Base-by-base conservation (phyloP, 2,888 invertebrate genomes). In the Nipponacmea schrenckii region DNA sequence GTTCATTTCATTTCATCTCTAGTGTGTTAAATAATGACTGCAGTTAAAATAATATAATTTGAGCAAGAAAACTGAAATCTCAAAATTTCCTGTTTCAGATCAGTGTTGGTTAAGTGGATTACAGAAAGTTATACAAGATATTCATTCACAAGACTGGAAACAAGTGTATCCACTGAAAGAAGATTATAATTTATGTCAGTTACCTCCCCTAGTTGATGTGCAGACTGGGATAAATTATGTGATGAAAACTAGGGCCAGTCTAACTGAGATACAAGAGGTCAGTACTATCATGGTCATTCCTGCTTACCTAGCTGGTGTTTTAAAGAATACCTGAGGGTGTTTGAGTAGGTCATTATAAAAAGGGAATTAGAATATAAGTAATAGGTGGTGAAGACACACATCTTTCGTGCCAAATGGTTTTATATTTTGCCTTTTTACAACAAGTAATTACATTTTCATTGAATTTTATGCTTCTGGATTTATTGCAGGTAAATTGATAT, bases 251-350 rank as follows among this genome's bases (percentile, higher is more conserved):
- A 73, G 79, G 56, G 80, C 81, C 8, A 79, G 81, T 72, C 80
- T 87, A 15, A 78, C 79, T 39, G 81, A 81, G 15, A 74, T 81
- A 70, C 86, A 87, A 66, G 87, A 88, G 85, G 88, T 87, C 64
- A 64, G 75, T 56, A 46, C 8, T n/a, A n/a, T n/a, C n/a, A n/a
- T n/a, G n/a, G n/a, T n/a, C n/a, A n/a, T n/a, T n/a, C n/a, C 20
- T 12, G 67, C 20, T n/a, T n/a, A n/a, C 48, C 15, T 20, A 46
- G 46, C 48, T 17, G 24, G 14, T 5, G n/a, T 31, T 64, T 64
- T n/a, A 27, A 64, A 39, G 27, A 26, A 7, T 24, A 20, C 31
- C 24, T 56, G 5, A 56, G 56, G 17, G 20, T 56, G 44, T 17
- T 27, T n/a, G 63, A 62, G n/a, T n/a, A 10, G n/a, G 63, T 24